phyloP scores from a whole-genome alignment of 2,113 vertebrate species.

The Azemiops feae region DNA sequence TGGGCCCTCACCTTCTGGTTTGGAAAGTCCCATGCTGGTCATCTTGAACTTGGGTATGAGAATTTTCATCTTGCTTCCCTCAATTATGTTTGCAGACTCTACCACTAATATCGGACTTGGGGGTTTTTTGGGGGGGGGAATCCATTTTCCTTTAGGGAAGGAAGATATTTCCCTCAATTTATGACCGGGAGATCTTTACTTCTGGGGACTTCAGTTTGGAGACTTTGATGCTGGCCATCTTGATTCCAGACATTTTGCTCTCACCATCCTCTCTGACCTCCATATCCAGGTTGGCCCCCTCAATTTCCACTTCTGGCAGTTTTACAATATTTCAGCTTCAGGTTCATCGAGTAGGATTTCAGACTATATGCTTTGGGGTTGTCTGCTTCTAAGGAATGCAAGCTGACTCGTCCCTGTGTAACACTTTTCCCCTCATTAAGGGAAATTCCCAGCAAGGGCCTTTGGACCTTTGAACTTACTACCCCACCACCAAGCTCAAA shows the following conservation, averaged over 20 bases:
- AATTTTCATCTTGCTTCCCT: background rate
- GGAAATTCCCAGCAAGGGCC: background rate
- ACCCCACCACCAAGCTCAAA: fast-evolving
- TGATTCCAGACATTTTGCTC: slow-evolving; percentile 51
- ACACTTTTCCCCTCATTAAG: no score
- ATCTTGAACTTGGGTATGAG: slow-evolving; percentile 1
- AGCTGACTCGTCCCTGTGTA: no score
- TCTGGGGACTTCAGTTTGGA: fast-evolving
- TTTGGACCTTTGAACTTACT: background rate
- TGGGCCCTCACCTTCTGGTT: slow-evolving; percentile 16
- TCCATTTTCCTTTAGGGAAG: background rate
- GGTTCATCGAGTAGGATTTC: background rate
- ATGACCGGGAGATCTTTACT: background rate
- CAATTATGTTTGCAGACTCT: background rate
- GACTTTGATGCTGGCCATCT: slow-evolving; percentile 23
- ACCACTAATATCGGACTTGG: background rate
- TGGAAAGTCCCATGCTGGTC: slow-evolving; percentile 25
- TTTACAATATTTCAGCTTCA: background rate
- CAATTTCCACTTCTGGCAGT: slow-evolving; percentile 30
- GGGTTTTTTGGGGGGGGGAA: background rate
- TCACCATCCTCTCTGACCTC: slow-evolving; percentile 18
- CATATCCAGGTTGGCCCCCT: background rate
- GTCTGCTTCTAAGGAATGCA: background rate
- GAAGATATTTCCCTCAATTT: background rate
- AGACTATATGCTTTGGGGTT: background rate